Conservation (phyloP, 1,140 invertebrate genomes). For the Drosophila setifemur region DNA sequence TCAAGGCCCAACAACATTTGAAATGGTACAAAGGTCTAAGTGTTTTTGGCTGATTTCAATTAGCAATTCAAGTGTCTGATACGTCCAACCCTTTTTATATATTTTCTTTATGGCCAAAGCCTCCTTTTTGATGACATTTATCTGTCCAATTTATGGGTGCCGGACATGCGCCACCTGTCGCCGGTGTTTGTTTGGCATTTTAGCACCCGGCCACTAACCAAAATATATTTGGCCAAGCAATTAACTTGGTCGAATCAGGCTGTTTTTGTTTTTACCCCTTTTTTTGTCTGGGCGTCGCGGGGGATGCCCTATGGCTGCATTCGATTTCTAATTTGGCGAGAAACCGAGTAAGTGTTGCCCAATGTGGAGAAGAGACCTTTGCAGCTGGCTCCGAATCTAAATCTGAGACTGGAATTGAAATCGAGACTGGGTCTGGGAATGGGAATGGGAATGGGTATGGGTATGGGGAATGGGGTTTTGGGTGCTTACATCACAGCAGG, state of each 20-base stretch:
- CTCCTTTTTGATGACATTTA: slow-evolving; percentile 44
- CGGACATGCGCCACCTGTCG: slow-evolving; percentile 57
- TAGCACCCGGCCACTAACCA: slow-evolving; percentile 51
- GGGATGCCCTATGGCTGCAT: slow-evolving; percentile 40
- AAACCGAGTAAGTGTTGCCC: slow-evolving; percentile 16
- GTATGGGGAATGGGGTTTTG: slow-evolving; percentile 18
- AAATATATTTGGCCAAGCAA: slow-evolving; percentile 39
- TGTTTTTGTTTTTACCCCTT: neutral
- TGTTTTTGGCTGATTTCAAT: slow-evolving; percentile 58
- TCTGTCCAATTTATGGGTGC: slow-evolving; percentile 33
- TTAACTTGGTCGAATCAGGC: neutral
- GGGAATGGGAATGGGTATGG: neutral
- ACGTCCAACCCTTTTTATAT: neutral
- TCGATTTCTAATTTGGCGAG: slow-evolving; percentile 37
- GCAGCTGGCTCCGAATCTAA: slow-evolving; percentile 13
- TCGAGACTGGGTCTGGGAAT: slow-evolving; percentile 7
- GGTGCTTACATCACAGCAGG: slow-evolving; percentile 71
- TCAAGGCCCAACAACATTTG: neutral
- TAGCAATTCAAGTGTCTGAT: slow-evolving; percentile 41
- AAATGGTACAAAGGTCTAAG: slow-evolving; percentile 19
- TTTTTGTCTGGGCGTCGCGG: slow-evolving; percentile 2
- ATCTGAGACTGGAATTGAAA: slow-evolving; percentile 23
- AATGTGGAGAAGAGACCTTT: slow-evolving; percentile 40
- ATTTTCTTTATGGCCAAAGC: slow-evolving; percentile 1
- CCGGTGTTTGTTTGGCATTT: slow-evolving; percentile 41